Evolutionary conservation across 2,113 vertebrate genomes (phyloP), one percentile per base, ranked within the genome.

Genomic region (Hemichromis elongatus): DNA sequence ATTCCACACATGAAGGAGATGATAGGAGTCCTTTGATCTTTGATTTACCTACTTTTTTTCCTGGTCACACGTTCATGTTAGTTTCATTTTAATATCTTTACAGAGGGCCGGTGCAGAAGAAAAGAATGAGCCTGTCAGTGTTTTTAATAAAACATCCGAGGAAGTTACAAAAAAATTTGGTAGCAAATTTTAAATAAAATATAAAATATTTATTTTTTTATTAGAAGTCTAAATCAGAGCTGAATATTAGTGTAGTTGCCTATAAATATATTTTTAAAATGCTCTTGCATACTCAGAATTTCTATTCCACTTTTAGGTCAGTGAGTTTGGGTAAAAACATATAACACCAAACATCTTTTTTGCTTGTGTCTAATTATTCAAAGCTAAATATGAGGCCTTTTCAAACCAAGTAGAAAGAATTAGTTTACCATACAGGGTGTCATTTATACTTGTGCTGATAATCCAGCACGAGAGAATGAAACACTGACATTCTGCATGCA

Each of bases 1-100:
- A 28, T 73, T 73, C 66, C 68, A 47, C 68, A 28, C 6, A 47
- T 0, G 21, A 19, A 1, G 42, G 42, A 73, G 16, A 0, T 2
- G 42, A 30, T 50, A 73, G 40, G 14, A 73, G 42, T 19, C 66
- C 21, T 70, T 26, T 45, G 2, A 26, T 3, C 37, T 70, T 45
- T 70, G 7, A 10, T 18, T 16, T 0, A 13, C n/a, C 12, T 26
- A 1, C 14, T 47, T 4, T 70, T 26, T 0, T 68, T 70, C 45
- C 37, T 10, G 14, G 21, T 70, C 40, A 45, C 8, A 1, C 37
- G 0, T 45, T 70, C 12, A 16, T 45, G 13, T 45, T 70, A 63
- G 59, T 37, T 47, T 73, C 2, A 73, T 28, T 28, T 18, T 3
- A 7, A 47, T 3, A 28, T 73, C 24, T 47, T 73, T 73, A 2